Evolutionary conservation across 2,797 vertebrate genomes (phyloP).

Genomic region (Anas capensis): DNA sequence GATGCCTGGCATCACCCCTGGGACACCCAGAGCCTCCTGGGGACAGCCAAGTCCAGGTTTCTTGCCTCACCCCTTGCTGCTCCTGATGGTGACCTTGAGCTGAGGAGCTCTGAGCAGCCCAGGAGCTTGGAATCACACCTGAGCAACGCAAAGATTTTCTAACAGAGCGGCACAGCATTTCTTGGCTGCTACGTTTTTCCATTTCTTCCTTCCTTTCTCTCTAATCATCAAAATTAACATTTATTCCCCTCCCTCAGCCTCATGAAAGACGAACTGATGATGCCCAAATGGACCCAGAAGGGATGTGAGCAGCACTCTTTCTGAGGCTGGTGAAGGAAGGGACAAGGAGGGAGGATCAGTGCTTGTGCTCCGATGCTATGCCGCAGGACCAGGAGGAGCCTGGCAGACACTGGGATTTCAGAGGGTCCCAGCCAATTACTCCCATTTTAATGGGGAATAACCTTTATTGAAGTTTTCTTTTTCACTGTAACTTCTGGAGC

Average conservation of each 20-base stretch:
- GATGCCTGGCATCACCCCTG: background rate
- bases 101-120: background rate
- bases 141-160: background rate
- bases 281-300: background rate
- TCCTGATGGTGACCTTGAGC: background rate
- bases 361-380: fast-evolving
- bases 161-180: background rate
- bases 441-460: background rate
- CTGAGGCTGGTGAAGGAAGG: background rate
- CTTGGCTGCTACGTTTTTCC: background rate
- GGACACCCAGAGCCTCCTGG: background rate
- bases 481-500: background rate
- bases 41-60: background rate
- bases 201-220: background rate
- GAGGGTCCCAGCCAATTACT: background rate
- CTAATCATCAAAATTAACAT: background rate
- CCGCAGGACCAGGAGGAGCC: background rate
- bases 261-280: background rate
- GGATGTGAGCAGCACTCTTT: background rate
- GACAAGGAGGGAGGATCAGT: background rate
- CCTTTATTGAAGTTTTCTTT: background rate
- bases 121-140: background rate
- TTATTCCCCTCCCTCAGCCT: background rate
- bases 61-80: background rate
- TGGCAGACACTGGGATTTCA: background rate